Evolutionary conservation across 2,797 vertebrate genomes (phyloP).

Genomic region (Sebastes diaconus): DNA sequence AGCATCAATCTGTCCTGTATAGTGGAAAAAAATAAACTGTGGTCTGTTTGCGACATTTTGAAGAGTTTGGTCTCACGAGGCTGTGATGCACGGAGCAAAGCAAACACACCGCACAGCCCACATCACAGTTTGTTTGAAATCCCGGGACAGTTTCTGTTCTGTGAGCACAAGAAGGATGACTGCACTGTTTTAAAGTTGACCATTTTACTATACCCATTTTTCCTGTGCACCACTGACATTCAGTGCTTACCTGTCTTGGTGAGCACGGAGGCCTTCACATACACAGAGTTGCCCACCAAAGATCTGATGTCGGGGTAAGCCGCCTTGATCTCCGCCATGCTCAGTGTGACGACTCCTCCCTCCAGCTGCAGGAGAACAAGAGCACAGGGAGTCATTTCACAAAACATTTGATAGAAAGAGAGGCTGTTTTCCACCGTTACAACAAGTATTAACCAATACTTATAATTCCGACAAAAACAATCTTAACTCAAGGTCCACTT

Average conservation of each 20-base stretch:
- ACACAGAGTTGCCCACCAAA: slow-evolving; percentile 75
- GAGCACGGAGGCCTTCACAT: slow-evolving; percentile 81
- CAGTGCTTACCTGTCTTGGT: slow-evolving; percentile 74
- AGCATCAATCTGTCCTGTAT: too few species aligned
- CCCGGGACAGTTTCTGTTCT: too few species aligned
- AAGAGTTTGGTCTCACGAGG: too few species aligned
- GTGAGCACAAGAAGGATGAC: neutral
- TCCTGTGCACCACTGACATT: neutral
- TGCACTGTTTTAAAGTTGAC: neutral
- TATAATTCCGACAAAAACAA: neutral
- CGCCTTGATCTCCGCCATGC: slow-evolving; percentile 71
- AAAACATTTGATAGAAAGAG: neutral
- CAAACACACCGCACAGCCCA: neutral
- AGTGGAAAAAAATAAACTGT: neutral
- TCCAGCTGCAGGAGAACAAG: slow-evolving; percentile 63
- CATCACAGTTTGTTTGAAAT: too few species aligned
- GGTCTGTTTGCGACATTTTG: neutral
- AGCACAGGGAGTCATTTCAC: neutral
- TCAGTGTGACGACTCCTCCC: slow-evolving; percentile 66
- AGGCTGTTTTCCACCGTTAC: neutral
- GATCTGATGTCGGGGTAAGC: slow-evolving; percentile 61
- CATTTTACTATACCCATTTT: neutral
- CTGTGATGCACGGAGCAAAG: neutral
- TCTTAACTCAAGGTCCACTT: neutral
- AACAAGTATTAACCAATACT: neutral